Evolutionary conservation across 2,797 vertebrate genomes (phyloP).

Genomic region (Margarornis squamiger): DNA sequence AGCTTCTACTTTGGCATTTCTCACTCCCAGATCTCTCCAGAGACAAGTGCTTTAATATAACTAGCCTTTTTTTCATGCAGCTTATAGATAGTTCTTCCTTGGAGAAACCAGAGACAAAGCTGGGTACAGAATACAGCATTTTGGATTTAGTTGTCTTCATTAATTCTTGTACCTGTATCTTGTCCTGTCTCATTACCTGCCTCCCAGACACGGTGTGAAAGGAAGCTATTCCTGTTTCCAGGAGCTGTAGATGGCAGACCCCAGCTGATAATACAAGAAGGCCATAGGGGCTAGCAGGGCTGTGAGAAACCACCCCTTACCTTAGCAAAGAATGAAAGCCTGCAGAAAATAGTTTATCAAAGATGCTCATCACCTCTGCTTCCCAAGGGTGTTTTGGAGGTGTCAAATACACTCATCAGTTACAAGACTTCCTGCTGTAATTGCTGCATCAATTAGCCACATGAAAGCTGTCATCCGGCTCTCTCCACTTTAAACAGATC

Average conservation of each 20-base stretch:
- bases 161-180: background rate
- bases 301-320: background rate
- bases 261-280: background rate
- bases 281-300: background rate
- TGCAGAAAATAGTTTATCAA: constrained; percentile 37
- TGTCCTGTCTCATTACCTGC: background rate
- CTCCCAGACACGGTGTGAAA: background rate
- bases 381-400: background rate
- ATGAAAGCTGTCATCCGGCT: background rate
- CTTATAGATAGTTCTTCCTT: background rate
- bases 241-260: background rate
- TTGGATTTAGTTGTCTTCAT: background rate
- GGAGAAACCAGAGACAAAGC: background rate
- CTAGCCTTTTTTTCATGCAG: background rate
- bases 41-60: background rate
- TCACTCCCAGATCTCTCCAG: background rate
- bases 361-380: constrained; percentile 34
- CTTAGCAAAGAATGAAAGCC: background rate
- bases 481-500: background rate
- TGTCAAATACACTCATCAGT: background rate
- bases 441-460: constrained; percentile 26
- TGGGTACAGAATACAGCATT: background rate
- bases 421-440: constrained; percentile 25
- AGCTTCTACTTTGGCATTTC: background rate
- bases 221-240: background rate